Base-by-base conservation (phyloP, 2,113 vertebrate species). In the Tachysurus fulvidraco region DNA sequence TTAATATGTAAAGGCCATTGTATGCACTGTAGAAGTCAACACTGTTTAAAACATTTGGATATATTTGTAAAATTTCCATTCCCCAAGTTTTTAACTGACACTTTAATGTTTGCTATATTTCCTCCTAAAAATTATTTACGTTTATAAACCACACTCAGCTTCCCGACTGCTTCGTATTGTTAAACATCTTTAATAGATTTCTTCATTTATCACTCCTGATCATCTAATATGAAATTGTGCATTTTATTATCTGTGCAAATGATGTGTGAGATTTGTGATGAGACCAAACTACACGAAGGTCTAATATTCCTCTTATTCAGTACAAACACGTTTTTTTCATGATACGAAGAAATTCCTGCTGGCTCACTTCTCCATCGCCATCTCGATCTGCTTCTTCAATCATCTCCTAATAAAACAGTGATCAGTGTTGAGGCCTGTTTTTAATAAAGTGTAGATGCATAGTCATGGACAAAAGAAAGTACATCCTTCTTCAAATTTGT, bases 251-350 rank as follows among this genome's bases (percentile, higher is more conserved):
- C 14, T 46, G 30, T 59, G 52, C 28, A 85, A 67, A 85, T 17
- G 41, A 74, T 46, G 71, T 10, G 44, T 25, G 62, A 21, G 60
- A n/a, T 65, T 67, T 28, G 13, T 28, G 4, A 23, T 55, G 64
- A 36, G 30, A 30, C 16, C 50, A 44, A 67, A 55, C 7, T 30
- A 59, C 7, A 28, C 46, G 62, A 16, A 8, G 9, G 19, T 59
- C 30, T 60, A 41, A 59, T 44, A 8, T 60, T 60, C 52, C 0
- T 2, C 52, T 59, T 60, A 44, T 77, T 97, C 93, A 99, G 92
- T 97, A 98, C 21, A 99, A 94, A 91, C 96, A 97, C 36, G 96
- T 98, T 92, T 98, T 97, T 92, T 98, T 98, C 98, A 99, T 98
- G 87, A 99, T 97, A 76, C 96, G 93, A 90, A 99, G 93, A 91